These are phyloP conservation scores for Petromus typicus DNA, from an alignment of 2,113 vertebrate genomes.

Conservation along the genomic window DNA sequence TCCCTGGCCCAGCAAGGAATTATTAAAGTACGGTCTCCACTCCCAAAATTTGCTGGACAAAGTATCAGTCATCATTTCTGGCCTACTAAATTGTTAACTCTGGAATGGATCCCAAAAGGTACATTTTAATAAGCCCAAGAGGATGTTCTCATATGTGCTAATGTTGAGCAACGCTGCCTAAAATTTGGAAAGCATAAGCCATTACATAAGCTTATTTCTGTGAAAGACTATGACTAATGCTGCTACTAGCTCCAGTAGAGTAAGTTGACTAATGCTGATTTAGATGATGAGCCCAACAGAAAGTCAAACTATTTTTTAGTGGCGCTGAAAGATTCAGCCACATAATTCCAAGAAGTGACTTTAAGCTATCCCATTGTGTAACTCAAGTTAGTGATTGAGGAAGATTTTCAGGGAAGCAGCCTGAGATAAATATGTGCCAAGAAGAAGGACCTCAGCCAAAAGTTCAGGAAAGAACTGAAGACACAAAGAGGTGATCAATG, in stretches of 20 bases:
- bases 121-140: neutral
- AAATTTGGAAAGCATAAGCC: neutral
- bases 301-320: neutral
- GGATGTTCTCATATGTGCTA: neutral
- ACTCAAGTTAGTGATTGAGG: neutral
- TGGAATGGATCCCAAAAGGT: neutral
- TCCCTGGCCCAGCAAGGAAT: no score
- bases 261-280: neutral
- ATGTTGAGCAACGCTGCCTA: neutral
- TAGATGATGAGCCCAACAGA: neutral
- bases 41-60: conserved; percentile 23
- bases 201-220: conserved; percentile 31
- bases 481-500: neutral
- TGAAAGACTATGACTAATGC: neutral
- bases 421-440: conserved; percentile 12
- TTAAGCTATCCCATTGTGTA: neutral
- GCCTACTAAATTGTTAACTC: neutral
- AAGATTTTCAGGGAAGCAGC: neutral
- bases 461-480: neutral
- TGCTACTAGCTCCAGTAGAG: neutral
- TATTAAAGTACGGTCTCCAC: neutral
- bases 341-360: neutral
- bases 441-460: neutral
- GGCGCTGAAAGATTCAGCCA: neutral
- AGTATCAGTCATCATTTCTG: neutral